Conservation (phyloP, 2,113 vertebrate species). For the Scomber scombrus region DNA sequence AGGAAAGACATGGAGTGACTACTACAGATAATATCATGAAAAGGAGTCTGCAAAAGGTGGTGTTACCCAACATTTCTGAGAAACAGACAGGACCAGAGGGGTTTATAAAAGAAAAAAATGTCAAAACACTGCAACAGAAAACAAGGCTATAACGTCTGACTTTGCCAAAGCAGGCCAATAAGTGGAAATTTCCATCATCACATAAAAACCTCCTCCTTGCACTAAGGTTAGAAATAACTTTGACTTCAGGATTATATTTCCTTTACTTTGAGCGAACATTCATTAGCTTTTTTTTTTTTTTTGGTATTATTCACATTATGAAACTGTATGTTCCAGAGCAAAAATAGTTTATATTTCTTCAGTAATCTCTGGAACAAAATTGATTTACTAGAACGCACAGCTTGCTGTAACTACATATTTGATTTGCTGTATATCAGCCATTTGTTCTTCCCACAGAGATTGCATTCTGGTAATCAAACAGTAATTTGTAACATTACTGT, state of each 20-base stretch:
- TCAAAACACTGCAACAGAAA: not conserved
- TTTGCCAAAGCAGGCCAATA: constrained; percentile 36
- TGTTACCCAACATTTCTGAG: constrained; percentile 19
- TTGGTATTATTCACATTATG: constrained; percentile 22
- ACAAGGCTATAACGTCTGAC: not conserved
- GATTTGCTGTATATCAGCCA: constrained; percentile 20
- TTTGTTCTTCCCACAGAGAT: constrained; percentile 41
- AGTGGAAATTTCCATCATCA: constrained; percentile 21
- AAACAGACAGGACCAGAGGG: constrained; percentile 5
- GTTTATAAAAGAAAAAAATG: constrained; percentile 22
- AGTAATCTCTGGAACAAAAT: constrained; percentile 31
- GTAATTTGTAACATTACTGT: constrained; percentile 45
- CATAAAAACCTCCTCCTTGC: constrained; percentile 13
- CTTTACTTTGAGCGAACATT: not conserved
- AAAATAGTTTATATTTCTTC: constrained; percentile 43
- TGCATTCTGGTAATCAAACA: constrained; percentile 50
- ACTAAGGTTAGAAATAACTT: not conserved
- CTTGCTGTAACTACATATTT: constrained; percentile 40
- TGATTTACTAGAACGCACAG: constrained; percentile 14
- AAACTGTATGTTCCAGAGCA: constrained; percentile 30
- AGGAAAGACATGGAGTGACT: constrained; percentile 5
- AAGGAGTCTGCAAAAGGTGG: not conserved
- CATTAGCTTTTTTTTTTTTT: constrained; percentile 17
- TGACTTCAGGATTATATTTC: constrained; percentile 16
- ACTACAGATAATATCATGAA: constrained; percentile 2